Base-by-base conservation (phyloP, 2,888 invertebrate genomes). In the Drosophila maculinotata region DNA sequence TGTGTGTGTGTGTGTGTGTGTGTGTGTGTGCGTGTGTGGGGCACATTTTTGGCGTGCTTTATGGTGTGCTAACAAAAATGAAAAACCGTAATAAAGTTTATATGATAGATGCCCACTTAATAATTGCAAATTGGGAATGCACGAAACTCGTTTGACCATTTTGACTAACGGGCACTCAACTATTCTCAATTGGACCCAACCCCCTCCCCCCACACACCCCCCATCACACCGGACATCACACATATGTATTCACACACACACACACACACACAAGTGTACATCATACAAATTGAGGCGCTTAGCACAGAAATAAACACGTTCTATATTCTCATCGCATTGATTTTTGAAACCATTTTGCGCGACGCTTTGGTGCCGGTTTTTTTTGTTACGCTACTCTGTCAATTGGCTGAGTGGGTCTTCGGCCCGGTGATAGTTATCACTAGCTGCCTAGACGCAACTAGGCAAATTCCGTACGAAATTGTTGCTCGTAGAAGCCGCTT, bases 261-360 rank as follows among this genome's bases (percentile, higher is more conserved):
- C 56, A 60, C 51, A 59, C 31, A 39, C 33, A 49, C 17, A 31
- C 12, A 42, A 15, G 20, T 41, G 28, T 15, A 51, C 42, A 39
- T 26, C 33, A 45, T 33, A 78, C 74, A 65, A 78, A 75, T 84
- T 87, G 81, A 87, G 69, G 82, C 76, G 85, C 87, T 82, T 82
- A 87, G 62, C 81, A 85, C 70, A 82, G 79, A 87, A 79, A 87
- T 83, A 85, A 76, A 83, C 84, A 77, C 81, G 88, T 86, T 80
- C 88, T 76, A 86, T 83, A 79, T 89, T 75, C 73, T 58, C 66
- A 66, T 73, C 81, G 77, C 81, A 88, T 88, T 83, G 89, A 88
- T 88, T 88, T 88, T 89, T 71, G 89, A 88, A 88, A 84, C 88
- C 88, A 84, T 89, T 89, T 81, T 69, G 69, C 75, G 72, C 82